Evolutionary conservation across 2,113 vertebrate species (phyloP).

Genomic region (Perognathus longimembris): DNA sequence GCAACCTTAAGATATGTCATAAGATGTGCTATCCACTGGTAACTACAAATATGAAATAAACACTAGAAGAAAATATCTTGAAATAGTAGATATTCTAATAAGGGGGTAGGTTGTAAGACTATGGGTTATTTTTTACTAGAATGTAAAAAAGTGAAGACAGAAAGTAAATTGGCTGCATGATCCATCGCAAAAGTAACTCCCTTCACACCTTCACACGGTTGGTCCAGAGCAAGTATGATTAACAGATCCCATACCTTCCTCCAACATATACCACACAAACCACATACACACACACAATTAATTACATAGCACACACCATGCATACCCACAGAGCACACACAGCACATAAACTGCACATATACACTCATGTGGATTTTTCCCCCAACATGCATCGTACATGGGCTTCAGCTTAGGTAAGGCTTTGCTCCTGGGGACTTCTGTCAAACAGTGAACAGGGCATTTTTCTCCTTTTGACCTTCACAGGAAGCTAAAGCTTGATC

Average conservation of each 20-base stretch:
- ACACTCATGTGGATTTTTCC: neutral
- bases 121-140: neutral
- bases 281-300: neutral
- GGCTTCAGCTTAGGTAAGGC: fast-evolving
- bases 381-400: neutral
- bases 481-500: neutral
- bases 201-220: neutral
- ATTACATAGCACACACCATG: neutral
- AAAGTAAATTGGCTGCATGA: neutral
- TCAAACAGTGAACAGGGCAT: fast-evolving
- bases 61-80: neutral
- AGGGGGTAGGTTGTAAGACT: neutral
- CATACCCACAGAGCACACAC: neutral
- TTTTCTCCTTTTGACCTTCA: neutral
- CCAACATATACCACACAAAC: neutral
- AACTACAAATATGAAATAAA: neutral
- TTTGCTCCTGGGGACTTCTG: neutral
- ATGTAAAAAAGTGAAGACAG: neutral
- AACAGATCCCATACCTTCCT: neutral
- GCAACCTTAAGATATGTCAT: neutral
- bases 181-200: neutral
- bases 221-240: neutral
- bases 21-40: neutral
- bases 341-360: neutral
- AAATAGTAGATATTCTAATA: neutral